Evolutionary conservation across 2,888 invertebrate genomes (phyloP), one percentile per base, ranked within the genome.

Genomic region (Acanthosepion pharaonis): DNA sequence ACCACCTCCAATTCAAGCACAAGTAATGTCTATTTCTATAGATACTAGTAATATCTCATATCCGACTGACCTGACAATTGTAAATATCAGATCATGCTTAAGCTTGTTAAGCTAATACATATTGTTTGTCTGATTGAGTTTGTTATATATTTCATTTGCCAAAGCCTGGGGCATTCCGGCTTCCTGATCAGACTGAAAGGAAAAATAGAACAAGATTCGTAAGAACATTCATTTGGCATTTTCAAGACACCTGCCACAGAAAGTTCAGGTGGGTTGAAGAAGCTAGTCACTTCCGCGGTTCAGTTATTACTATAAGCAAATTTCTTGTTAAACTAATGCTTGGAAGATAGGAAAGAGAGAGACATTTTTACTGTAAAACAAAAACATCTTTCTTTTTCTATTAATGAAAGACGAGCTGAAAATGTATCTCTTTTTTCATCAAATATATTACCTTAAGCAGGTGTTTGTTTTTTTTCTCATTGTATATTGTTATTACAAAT

Each of bases 221-320:
- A 78, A 78, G 78, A 78, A 33, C n/a, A 33, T n/a, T 78, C 78
- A 78, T n/a, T 33, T 78, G 78, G 78, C 78, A 78, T 78, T 78
- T 78, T 9, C n/a, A 18, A 78, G n/a, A n/a, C n/a, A 78, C 78
- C n/a, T 78, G 78, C 78, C n/a, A 33, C n/a, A 78, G 78, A 78
- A 78, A 78, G n/a, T n/a, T 33, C 64, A 78, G 78, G 78, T 78
- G n/a, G 78, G 78, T 78, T 78, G 78, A 78, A 64, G 64, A 64
- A 78, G 78, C 11, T 78, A 78, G 78, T 78, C 78, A 78, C 78
- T 78, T 78, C 78, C n/a, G n/a, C 33, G 4, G n/a, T 33, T 78
- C n/a, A 33, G 78, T 78, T 78, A 78, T 78, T 15, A 15, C 28
- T 28, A 78, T 18, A 78, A 78, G 78, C 11, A n/a, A n/a, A 78